phyloP scores from a whole-genome alignment of 2,888 invertebrate genomes.

The Allolobophora icterica region DNA sequence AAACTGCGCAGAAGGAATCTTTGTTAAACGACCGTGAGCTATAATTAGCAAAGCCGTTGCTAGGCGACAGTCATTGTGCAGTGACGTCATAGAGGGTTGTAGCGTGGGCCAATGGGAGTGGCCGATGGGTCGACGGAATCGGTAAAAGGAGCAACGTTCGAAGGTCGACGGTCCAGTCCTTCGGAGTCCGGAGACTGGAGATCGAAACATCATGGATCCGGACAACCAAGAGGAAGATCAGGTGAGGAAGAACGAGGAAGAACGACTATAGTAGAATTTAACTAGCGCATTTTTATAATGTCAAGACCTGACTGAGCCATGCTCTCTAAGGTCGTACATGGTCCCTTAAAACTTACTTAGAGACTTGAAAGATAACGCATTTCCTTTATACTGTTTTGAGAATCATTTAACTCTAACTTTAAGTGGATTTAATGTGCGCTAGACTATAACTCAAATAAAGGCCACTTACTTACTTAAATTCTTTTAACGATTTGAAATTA shows the following conservation, averaged over 20 bases:
- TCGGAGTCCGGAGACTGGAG: constrained; percentile 17
- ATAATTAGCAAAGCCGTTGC: not conserved
- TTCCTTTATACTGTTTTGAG: too few species aligned
- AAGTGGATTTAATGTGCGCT: too few species aligned
- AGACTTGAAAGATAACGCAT: too few species aligned
- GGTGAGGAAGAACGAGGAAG: not conserved
- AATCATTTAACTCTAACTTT: too few species aligned
- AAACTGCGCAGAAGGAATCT: too few species aligned
- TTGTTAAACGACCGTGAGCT: too few species aligned
- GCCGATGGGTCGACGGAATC: not conserved
- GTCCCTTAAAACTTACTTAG: too few species aligned
- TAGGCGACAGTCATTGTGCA: not conserved
- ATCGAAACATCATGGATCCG: not conserved
- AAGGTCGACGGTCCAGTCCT: not conserved
- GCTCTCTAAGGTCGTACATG: too few species aligned
- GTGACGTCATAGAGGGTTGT: not conserved
- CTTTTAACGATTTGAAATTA: too few species aligned
- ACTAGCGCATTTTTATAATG: not conserved
- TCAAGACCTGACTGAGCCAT: too few species aligned
- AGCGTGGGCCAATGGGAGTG: not conserved
- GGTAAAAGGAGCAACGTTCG: not conserved
- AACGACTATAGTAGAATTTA: not conserved
- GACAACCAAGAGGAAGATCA: constrained; percentile 5
- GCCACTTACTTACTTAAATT: too few species aligned
- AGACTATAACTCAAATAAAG: too few species aligned